Conservation (phyloP, 2,797 vertebrate genomes). For the Crenichthys baileyi region DNA sequence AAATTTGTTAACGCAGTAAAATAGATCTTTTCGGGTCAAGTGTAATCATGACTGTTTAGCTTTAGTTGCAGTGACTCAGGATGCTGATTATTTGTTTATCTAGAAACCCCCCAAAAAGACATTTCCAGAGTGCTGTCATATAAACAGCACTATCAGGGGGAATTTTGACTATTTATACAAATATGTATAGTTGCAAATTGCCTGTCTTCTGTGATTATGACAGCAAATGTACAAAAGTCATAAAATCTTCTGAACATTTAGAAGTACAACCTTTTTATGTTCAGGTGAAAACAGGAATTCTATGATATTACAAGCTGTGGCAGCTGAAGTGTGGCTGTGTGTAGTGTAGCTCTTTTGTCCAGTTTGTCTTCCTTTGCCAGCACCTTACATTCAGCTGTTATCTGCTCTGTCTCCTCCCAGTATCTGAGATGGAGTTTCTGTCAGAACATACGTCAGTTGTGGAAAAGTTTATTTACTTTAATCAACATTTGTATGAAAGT, state of each 20-base stretch:
- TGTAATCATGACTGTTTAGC: slow-evolving; percentile 10
- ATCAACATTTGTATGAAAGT: slow-evolving; percentile 13
- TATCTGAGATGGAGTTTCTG: not conserved
- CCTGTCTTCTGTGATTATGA: not conserved
- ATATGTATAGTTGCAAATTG: not conserved
- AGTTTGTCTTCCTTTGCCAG: too few species aligned
- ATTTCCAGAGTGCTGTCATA: not conserved
- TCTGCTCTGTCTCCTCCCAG: not conserved
- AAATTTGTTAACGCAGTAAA: not conserved
- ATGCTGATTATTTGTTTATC: slow-evolving; percentile 15
- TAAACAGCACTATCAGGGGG: slow-evolving; percentile 7
- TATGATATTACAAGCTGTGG: not conserved
- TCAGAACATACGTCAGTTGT: not conserved
- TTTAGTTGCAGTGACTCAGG: slow-evolving; percentile 12
- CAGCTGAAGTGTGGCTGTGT: not conserved
- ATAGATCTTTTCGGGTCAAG: not conserved
- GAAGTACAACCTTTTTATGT: not conserved
- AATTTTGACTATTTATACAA: slow-evolving; percentile 18
- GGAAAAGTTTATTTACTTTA: not conserved
- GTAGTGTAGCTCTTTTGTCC: not conserved
- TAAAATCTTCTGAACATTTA: not conserved
- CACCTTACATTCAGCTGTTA: not conserved
- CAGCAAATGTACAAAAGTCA: not conserved
- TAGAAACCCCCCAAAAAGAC: not conserved
- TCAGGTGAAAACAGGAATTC: not conserved